Percentiles rank a stretch among this genome's conserved stretches.
phyloP scores from a whole-genome alignment of 2,113 vertebrate species.

The Rhombomys opimus region DNA sequence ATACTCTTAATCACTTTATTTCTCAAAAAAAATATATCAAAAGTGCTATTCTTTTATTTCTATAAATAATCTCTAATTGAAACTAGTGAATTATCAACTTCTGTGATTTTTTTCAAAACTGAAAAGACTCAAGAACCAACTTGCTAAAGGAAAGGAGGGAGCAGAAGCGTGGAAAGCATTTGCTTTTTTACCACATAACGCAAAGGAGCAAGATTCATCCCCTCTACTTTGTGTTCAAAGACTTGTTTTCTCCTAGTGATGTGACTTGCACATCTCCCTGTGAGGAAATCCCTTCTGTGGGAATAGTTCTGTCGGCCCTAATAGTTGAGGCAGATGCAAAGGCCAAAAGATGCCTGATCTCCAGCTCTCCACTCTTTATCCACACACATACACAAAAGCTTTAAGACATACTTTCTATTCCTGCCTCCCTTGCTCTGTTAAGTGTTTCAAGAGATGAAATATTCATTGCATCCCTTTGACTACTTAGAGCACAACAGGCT shows the following conservation, averaged over 20 bases:
- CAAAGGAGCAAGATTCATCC: not conserved
- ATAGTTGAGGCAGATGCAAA: constrained; percentile 56
- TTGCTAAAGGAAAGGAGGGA: constrained; percentile 28
- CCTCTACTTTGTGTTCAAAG: not conserved
- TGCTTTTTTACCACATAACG: not conserved
- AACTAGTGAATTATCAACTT: constrained; percentile 17
- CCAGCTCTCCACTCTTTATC: not conserved
- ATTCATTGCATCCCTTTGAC: constrained; percentile 82
- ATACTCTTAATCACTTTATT: not conserved
- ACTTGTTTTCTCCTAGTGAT: not conserved
- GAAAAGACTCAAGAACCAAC: constrained; percentile 3
- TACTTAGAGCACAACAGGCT: constrained; percentile 83
- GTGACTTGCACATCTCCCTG: not conserved
- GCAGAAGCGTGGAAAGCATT: constrained; percentile 25
- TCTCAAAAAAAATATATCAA: not conserved
- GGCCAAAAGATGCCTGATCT: constrained; percentile 52
- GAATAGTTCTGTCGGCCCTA: not conserved
- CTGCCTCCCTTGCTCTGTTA: constrained; percentile 81
- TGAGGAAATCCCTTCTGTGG: not conserved
- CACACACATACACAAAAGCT: constrained; percentile 61
- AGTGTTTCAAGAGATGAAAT: constrained; percentile 82
- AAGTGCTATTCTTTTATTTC: not conserved
- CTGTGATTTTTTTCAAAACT: constrained; percentile 10
- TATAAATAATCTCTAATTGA: not conserved
- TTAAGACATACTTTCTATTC: constrained; percentile 79